Conservation (phyloP, 2,888 invertebrate species). For the Cepaea hortensis region DNA sequence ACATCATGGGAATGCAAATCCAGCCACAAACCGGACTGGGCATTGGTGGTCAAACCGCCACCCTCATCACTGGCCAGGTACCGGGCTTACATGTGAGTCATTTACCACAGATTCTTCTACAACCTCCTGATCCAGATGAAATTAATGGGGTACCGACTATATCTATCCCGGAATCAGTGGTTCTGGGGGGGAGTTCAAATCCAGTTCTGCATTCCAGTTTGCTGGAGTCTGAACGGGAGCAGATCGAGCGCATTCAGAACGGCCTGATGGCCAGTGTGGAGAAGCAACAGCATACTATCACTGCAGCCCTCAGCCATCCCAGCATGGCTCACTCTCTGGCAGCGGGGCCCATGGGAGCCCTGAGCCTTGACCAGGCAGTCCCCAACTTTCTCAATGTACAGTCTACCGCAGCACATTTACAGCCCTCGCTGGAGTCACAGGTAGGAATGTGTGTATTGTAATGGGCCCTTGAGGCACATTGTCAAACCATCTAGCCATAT, state of each 20-base stretch:
- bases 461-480: no score
- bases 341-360: background rate
- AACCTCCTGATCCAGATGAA: conserved; percentile 45
- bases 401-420: conserved; percentile 11
- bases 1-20: conserved; percentile 19
- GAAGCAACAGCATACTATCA: conserved; percentile 41
- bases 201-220: conserved; percentile 19
- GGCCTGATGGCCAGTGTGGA: conserved; percentile 49
- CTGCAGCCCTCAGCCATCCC: conserved; percentile 25
- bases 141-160: conserved; percentile 46
- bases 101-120: conserved; percentile 46
- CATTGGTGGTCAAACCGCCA: conserved; percentile 4
- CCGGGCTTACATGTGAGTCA: conserved; percentile 27
- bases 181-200: conserved; percentile 24
- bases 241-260: conserved; percentile 49
- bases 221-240: conserved; percentile 44
- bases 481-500: no score
- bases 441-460: background rate
- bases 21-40: background rate
- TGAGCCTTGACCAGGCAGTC: conserved; percentile 24
- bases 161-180: conserved; percentile 47
- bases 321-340: conserved; percentile 32
- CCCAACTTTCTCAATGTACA: conserved; percentile 53
- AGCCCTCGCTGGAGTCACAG: conserved; percentile 29
- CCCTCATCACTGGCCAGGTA: conserved; percentile 25